phyloP scores from a whole-genome alignment of 2,113 vertebrate species.

The Anseranas semipalmata region DNA sequence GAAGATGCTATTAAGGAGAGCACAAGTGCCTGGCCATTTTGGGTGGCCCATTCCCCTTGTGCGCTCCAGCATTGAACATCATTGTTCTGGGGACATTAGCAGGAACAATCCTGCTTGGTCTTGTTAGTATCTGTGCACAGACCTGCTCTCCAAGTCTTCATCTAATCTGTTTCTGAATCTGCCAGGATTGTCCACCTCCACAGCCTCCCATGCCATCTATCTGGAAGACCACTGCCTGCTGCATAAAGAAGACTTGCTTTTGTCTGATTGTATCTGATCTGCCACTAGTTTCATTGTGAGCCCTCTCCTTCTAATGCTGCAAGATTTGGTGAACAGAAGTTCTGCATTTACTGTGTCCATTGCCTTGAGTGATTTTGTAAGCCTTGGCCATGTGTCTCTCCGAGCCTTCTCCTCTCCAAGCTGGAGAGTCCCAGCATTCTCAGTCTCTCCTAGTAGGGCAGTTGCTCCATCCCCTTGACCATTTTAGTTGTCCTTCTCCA shows the following conservation, averaged over 20 bases:
- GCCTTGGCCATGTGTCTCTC: neutral
- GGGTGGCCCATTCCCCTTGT: no score
- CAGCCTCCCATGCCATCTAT: neutral
- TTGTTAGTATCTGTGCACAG: accelerated
- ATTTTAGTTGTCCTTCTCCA: neutral
- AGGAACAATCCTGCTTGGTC: neutral
- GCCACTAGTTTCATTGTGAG: neutral
- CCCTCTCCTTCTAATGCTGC: neutral
- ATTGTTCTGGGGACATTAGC: accelerated
- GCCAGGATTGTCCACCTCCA: neutral
- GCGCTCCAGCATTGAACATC: neutral
- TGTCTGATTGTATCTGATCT: neutral
- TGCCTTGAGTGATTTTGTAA: neutral
- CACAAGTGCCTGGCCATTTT: neutral
- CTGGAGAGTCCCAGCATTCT: neutral
- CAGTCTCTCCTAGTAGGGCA: neutral
- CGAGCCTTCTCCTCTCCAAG: neutral
- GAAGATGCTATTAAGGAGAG: neutral
- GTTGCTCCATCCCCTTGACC: neutral
- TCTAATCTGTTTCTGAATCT: neutral
- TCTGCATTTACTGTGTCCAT: neutral
- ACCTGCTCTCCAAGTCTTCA: neutral
- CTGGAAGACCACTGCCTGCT: neutral
- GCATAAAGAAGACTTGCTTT: neutral
- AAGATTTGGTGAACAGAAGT: neutral